These are phyloP conservation scores for Galaxea fascicularis DNA, from an alignment of 92 coral and sea anemone genomes.

Conservation along the genomic window DNA sequence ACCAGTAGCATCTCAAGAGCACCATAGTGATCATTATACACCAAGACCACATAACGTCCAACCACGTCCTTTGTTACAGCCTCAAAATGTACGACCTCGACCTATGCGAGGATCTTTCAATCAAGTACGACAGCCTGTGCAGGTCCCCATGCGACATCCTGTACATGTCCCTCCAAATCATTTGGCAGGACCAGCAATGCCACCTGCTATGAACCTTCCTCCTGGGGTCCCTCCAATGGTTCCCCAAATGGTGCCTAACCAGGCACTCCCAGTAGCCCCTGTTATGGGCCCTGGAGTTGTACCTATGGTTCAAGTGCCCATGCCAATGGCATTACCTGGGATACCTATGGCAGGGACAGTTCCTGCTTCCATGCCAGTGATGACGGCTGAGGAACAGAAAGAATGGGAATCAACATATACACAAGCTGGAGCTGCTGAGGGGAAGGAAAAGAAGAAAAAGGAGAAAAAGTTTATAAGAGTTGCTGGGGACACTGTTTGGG, in stretches of 20 bases:
- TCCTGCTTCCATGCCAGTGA: slow-evolving; percentile 62
- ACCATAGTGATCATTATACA: slow-evolving; percentile 10
- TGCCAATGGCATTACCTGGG: slow-evolving; percentile 69
- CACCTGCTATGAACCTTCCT: slow-evolving; percentile 53
- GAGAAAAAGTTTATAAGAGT: slow-evolving; percentile 91
- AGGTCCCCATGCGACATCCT: slow-evolving; percentile 45
- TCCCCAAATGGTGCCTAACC: slow-evolving; percentile 49
- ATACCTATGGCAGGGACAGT: slow-evolving; percentile 54
- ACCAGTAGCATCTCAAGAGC: slow-evolving; percentile 32
- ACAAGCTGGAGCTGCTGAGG: slow-evolving; percentile 76
- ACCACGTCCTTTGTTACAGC: slow-evolving; percentile 18
- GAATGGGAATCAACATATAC: slow-evolving; percentile 99
- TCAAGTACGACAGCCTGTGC: slow-evolving; percentile 43
- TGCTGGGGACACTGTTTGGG: slow-evolving; percentile 97
- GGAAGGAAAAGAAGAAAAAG: slow-evolving; percentile 83
- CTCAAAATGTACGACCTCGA: background rate
- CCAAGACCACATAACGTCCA: slow-evolving; percentile 32
- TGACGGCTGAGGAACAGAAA: slow-evolving; percentile 93
- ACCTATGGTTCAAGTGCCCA: slow-evolving; percentile 73
- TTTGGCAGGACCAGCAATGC: slow-evolving; percentile 76
- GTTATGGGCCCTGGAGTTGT: slow-evolving; percentile 58
- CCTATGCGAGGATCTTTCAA: slow-evolving; percentile 3
- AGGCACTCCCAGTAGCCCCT: slow-evolving; percentile 43
- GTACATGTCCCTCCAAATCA: slow-evolving; percentile 70
- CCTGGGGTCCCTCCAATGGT: slow-evolving; percentile 41